Evolutionary conservation across 2,797 vertebrate species (phyloP), one percentile per base, ranked within the genome.

Genomic region (Peromyscus melanophrys): DNA sequence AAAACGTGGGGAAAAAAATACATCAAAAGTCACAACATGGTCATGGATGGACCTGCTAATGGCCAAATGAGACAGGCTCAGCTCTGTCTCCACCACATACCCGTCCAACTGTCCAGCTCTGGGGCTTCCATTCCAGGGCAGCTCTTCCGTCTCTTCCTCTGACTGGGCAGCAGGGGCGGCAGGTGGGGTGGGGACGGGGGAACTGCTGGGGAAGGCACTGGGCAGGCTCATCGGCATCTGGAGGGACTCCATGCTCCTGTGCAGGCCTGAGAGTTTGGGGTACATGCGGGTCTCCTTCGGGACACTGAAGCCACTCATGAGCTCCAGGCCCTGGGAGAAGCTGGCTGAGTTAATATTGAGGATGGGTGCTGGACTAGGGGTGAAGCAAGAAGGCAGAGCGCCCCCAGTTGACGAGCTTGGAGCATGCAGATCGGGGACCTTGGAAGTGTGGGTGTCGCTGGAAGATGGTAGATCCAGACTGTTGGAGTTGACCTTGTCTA

Each of bases 191-290:
- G 97, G 97, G 82, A 97, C 1, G 78, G 95, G 95, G 97, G 98
- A 89, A 98, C 97, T 97, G 89, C 98, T 97, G 0, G 98, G 98
- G 91, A 99, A 99, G 98, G 98, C 96, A 98, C 98, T 98, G 96
- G 99, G 99, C 98, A 99, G 98, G 97, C 99, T 99, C 99, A 99
- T 99, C 59, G 99, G 99, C 96, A 99, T 99, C 40, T 99, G 99
- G 94, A 99, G 98, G 9, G 99, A 99, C 98, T 99, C 99, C 99
- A 99, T 99, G 98, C 99, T 99, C 96, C 99, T 99, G 98, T 99
- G 99, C 95, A 99, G 98, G 65, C 99, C 98, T 0, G 99, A 99
- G 97, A 99, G 98, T 77, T 99, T 99, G 84, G 99, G 98, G 98
- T 99, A 99, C 98, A 99, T 99, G 97, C 99, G 98, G 25, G 99